Base-by-base conservation (phyloP, 2,113 vertebrate species). In the Himantopus leucocephalus region DNA sequence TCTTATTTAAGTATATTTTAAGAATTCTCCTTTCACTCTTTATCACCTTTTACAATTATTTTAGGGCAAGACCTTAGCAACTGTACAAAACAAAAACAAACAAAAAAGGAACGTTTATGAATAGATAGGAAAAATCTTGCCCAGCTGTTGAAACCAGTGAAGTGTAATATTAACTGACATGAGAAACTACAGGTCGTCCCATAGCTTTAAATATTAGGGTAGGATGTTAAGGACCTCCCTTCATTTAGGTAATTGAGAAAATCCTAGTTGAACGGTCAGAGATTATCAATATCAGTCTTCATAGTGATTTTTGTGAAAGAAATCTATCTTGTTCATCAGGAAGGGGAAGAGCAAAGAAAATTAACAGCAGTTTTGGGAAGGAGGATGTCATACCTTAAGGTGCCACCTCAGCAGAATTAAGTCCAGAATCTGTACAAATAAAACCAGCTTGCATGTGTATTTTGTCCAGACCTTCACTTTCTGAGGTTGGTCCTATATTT, bases 131-230 rank as follows among this genome's bases (percentile, higher is more conserved):
- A 71, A 72, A 48, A 1, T 79, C 21, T 63, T 89, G 5, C 4
- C 16, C 19, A 27, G 34, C 4, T 70, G 19, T 73, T 73, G 32
- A 67, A 74, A 29, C 1, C 8, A 37, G 12, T 77, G 22, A 53
- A 45, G 10, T 7, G 2, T 12, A 12, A 37, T 52, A 34, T 13
- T 60, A 37, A 63, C 27, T 66, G 32, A 41, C 3, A 48, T 0
- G 0, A 79, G 10, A 76, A 88, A 41, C 20, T 34, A 12, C 5
- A 39, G 11, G 5, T 30, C 1, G 1, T 43, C 27, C 43, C 81
- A 16, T 2, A 45, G 34, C 23, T 66, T 47, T 21, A 35, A 70
- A 93, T 92, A 58, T 34, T 24, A 27, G 3, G 10, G 12, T 56
- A 55, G 24, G 27, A 64, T 50, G 13, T 77, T 85, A 58, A 67